These are phyloP conservation scores for Ctenoplectra terminalis DNA, from an alignment of 1,140 invertebrate genomes.

Conservation along the genomic window DNA sequence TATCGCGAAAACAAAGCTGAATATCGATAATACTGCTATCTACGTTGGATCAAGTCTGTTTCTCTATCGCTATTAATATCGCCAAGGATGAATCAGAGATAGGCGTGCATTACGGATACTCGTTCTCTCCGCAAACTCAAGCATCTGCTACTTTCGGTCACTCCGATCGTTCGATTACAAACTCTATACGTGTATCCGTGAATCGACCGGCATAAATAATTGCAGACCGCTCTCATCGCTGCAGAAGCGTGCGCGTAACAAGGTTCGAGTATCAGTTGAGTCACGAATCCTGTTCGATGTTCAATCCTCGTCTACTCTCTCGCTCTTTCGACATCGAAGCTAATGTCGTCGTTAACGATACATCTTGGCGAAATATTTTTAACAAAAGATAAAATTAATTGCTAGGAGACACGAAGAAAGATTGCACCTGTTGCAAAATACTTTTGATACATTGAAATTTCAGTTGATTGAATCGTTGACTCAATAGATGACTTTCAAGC, in stretches of 20 bases:
- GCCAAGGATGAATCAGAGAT: conserved; percentile 22
- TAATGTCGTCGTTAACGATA: conserved; percentile 9
- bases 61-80: conserved; percentile 18
- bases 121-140: neutral
- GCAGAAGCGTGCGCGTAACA: conserved; percentile 20
- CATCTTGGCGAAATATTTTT: conserved; percentile 4
- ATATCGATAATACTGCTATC: neutral
- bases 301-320: neutral
- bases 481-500: neutral
- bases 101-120: neutral
- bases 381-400: neutral
- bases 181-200: neutral
- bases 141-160: conserved; percentile 29
- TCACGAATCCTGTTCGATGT: conserved; percentile 45
- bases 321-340: conserved; percentile 30
- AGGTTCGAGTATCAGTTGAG: conserved; percentile 41
- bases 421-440: neutral
- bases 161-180: conserved; percentile 9
- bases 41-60: too few relatives aligned
- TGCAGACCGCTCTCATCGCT: conserved; percentile 16
- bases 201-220: conserved; percentile 20
- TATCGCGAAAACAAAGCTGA: neutral
- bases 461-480: too few relatives aligned
- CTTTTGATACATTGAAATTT: too few relatives aligned
- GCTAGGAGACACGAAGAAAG: neutral